phyloP scores from a whole-genome alignment of 2,113 vertebrate species.

The Pyxicephalus adspersus region DNA sequence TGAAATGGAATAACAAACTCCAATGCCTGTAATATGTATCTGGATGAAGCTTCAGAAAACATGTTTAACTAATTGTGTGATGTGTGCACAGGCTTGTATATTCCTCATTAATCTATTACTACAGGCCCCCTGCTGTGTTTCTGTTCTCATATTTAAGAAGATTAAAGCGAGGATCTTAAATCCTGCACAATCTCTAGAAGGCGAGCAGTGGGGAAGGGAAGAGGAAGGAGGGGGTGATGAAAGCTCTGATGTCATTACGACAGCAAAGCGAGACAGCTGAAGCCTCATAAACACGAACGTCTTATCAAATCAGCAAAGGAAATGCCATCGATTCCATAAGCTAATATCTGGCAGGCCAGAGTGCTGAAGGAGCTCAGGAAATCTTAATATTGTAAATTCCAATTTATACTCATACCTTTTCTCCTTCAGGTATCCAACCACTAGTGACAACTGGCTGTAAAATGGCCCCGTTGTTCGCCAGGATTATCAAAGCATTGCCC shows the following conservation, averaged over 20 bases:
- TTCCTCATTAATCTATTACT: slow-evolving; percentile 21
- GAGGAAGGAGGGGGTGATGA: not conserved
- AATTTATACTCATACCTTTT: not conserved
- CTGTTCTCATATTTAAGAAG: slow-evolving; percentile 7
- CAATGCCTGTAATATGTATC: not conserved
- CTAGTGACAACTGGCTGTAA: too few species aligned
- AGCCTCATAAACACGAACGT: not conserved
- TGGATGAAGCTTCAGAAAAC: slow-evolving; percentile 2
- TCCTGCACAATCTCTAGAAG: not conserved
- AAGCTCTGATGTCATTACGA: slow-evolving; percentile 31
- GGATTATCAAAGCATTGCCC: too few species aligned
- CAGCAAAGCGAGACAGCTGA: not conserved
- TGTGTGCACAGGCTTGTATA: not conserved
- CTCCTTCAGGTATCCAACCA: not conserved
- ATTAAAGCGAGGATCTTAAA: slow-evolving; percentile 21
- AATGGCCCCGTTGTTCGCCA: too few species aligned
- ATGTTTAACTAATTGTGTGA: slow-evolving; percentile 41
- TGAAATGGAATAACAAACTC: not conserved
- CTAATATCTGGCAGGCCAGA: not conserved
- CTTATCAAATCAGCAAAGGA: slow-evolving; percentile 13
- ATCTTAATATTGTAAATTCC: not conserved
- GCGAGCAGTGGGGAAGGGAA: too few species aligned
- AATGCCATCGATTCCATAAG: not conserved
- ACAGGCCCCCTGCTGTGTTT: not conserved
- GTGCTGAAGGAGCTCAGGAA: not conserved